Conservation (phyloP, 2,797 vertebrate genomes). For the Merluccius polli region DNA sequence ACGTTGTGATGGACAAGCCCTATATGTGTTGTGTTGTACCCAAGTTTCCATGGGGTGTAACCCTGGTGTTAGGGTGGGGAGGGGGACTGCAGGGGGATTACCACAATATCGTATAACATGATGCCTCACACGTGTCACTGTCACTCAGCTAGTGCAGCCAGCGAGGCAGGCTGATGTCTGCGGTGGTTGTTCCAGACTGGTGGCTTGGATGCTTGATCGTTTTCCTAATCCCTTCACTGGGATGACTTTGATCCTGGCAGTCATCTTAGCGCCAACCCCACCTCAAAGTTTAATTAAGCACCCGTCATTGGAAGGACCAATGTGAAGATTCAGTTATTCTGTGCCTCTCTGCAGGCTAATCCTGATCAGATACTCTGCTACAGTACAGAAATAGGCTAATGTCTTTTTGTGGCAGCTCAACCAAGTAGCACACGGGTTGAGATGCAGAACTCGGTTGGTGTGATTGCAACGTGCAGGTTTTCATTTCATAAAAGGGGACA, state of each 20-base stretch:
- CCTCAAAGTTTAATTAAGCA: constrained; percentile 59
- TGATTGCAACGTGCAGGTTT: not conserved
- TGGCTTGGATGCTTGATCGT: constrained; percentile 44
- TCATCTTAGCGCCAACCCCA: constrained; percentile 39
- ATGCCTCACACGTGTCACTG: constrained; percentile 38
- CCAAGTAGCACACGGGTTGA: not conserved
- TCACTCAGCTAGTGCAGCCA: constrained; percentile 37
- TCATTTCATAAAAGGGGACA: not conserved
- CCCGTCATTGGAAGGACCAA: constrained; percentile 44
- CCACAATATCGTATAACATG: constrained; percentile 46
- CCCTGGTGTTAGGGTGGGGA: constrained; percentile 22
- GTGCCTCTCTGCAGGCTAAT: constrained; percentile 49
- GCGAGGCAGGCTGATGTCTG: constrained; percentile 35
- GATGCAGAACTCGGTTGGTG: not conserved
- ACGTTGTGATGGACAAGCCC: too few relatives aligned
- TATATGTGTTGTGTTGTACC: not conserved
- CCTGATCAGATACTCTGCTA: constrained; percentile 50
- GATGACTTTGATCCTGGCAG: constrained; percentile 55
- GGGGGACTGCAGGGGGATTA: constrained; percentile 47
- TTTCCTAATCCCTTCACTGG: constrained; percentile 56
- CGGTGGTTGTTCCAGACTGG: constrained; percentile 32
- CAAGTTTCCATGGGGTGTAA: constrained; percentile 21
- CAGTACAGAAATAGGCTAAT: constrained; percentile 57
- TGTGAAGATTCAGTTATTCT: constrained; percentile 55
- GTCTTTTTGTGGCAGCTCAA: constrained; percentile 39